Percentiles rank a stretch among this genome's conserved stretches.
These are phyloP conservation scores for Andrena marginata DNA, from an alignment of 2,888 invertebrate genomes.

Conservation along the genomic window DNA sequence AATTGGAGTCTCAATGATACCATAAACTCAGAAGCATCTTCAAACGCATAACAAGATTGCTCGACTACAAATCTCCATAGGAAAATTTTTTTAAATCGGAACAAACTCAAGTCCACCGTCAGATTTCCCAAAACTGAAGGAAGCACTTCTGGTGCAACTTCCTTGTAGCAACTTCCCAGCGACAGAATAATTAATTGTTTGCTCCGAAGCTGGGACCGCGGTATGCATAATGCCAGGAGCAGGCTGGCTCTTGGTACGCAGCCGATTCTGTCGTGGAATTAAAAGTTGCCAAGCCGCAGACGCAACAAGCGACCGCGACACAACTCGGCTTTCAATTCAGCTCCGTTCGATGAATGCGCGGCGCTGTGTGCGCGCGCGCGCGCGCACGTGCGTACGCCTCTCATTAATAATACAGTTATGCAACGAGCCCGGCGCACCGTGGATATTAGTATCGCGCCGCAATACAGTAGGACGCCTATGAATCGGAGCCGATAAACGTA, in stretches of 20 bases:
- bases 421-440: conserved; percentile 54
- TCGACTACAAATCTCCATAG: too few species aligned
- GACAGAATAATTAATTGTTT: background rate
- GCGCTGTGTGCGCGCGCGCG: conserved; percentile 25
- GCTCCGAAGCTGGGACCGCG: background rate
- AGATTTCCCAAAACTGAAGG: background rate
- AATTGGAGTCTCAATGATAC: too few species aligned
- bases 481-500: conserved; percentile 59
- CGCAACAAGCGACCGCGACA: conserved; percentile 67
- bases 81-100: too few species aligned
- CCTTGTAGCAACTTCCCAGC: background rate
- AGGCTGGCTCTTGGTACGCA: conserved; percentile 2
- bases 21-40: too few species aligned
- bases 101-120: too few species aligned
- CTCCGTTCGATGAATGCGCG: conserved; percentile 53
- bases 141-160: background rate
- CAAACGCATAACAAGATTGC: too few species aligned
- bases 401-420: conserved; percentile 71
- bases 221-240: background rate
- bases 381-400: conserved; percentile 42
- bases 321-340: conserved; percentile 55
- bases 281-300: conserved; percentile 52
- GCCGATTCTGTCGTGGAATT: conserved; percentile 19
- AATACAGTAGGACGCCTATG: conserved; percentile 40
- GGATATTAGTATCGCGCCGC: conserved; percentile 59